These are phyloP conservation scores for Bungarus multicinctus DNA, from an alignment of 2,113 vertebrate species.

Conservation along the genomic window DNA sequence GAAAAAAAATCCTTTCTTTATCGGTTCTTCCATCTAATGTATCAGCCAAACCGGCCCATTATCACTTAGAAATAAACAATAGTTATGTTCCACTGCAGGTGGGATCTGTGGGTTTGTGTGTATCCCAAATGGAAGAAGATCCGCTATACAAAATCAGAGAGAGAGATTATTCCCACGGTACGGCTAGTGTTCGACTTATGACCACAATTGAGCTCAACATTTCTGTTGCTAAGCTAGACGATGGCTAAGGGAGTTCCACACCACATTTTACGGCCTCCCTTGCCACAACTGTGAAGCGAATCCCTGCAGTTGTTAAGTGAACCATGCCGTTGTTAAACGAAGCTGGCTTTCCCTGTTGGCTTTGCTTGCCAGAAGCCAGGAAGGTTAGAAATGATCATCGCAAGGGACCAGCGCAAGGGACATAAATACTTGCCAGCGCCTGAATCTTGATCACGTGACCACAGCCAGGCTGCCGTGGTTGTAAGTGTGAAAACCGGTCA, in stretches of 20 bases:
- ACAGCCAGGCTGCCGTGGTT: no score
- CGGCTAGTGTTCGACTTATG: background rate
- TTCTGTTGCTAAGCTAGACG: background rate
- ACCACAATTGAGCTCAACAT: background rate
- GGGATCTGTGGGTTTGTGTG: background rate
- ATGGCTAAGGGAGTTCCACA: background rate
- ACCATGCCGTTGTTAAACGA: no score
- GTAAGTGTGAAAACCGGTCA: background rate
- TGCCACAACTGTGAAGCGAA: background rate
- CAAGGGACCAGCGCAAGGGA: background rate
- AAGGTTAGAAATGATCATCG: no score
- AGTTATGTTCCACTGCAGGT: background rate
- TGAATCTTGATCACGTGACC: background rate
- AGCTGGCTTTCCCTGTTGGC: background rate
- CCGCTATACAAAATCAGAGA: background rate
- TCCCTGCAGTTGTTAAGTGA: no score
- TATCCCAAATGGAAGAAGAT: background rate
- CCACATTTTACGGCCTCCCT: background rate
- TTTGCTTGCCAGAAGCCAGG: background rate
- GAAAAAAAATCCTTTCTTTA: background rate
- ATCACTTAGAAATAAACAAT: background rate
- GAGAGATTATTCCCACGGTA: background rate
- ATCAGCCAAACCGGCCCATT: background rate
- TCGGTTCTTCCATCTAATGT: background rate
- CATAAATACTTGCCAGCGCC: background rate